Evolutionary conservation across 2,888 invertebrate species (phyloP).

Genomic region (Tiliacea aurago): DNA sequence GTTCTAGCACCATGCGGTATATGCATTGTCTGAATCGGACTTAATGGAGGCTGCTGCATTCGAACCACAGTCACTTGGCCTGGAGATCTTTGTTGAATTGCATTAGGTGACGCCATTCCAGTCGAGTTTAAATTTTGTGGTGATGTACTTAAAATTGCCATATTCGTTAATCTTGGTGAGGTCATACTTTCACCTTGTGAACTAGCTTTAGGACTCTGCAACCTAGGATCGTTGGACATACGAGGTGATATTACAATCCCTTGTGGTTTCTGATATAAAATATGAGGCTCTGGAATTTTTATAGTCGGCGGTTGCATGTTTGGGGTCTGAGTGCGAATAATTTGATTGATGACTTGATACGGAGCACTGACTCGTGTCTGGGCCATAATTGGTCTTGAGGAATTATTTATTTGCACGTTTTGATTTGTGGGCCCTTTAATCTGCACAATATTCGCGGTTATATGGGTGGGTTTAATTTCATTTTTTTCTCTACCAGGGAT

Average conservation of each 20-base stretch:
- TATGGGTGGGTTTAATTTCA: conserved; percentile 82
- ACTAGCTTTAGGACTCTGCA: conserved; percentile 85
- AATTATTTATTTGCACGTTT: conserved; percentile 74
- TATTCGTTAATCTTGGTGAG: conserved; percentile 83
- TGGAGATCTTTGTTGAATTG: conserved; percentile 84
- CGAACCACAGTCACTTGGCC: conserved; percentile 89
- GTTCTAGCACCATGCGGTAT: conserved; percentile 82
- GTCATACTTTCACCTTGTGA: conserved; percentile 81
- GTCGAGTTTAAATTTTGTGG: conserved; percentile 81
- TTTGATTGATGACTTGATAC: conserved; percentile 87
- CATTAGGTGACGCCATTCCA: conserved; percentile 82
- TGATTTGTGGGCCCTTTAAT: conserved; percentile 81
- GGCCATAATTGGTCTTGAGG: conserved; percentile 80
- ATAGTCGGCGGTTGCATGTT: conserved; percentile 92
- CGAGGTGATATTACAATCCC: conserved; percentile 87
- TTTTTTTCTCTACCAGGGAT: conserved; percentile 74
- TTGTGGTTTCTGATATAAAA: conserved; percentile 86
- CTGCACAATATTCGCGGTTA: conserved; percentile 86
- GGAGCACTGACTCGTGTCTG: conserved; percentile 81
- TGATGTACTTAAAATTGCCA: conserved; percentile 83
- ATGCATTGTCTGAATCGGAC: conserved; percentile 86
- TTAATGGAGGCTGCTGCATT: conserved; percentile 87
- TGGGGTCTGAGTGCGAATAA: conserved; percentile 80
- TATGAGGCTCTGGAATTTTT: conserved; percentile 91
- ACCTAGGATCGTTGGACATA: conserved; percentile 81